Percentiles rank a stretch among this genome's conserved stretches.
Evolutionary conservation across 2,888 invertebrate species (phyloP).

Genomic region (Atethmia centrago): DNA sequence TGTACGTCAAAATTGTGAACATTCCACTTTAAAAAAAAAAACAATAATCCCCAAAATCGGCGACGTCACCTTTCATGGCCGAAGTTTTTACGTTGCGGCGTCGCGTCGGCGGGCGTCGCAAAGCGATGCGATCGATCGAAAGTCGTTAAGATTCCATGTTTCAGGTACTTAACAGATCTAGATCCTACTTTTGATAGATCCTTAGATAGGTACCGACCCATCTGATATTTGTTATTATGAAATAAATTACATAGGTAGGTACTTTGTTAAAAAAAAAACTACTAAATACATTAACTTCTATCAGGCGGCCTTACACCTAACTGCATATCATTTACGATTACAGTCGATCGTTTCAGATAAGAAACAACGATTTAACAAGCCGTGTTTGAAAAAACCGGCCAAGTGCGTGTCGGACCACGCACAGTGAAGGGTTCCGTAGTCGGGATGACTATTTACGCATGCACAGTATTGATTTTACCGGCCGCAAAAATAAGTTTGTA

Average conservation of each 20-base stretch:
- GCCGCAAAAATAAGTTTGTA: neutral
- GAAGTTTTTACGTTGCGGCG: neutral
- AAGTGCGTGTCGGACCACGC: neutral
- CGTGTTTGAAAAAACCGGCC: neutral
- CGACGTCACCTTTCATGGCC: neutral
- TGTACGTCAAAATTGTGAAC: too few relatives aligned
- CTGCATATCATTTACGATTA: conserved; percentile 3
- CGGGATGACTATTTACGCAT: neutral
- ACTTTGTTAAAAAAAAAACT: neutral
- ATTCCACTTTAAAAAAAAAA: too few relatives aligned
- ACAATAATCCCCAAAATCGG: neutral
- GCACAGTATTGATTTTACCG: neutral
- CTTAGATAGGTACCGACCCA: neutral
- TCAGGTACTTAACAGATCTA: neutral
- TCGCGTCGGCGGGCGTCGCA: neutral
- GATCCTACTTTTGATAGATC: neutral
- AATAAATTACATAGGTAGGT: neutral
- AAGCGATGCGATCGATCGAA: neutral
- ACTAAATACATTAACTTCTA: neutral
- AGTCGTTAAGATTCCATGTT: neutral
- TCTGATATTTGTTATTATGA: neutral
- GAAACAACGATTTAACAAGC: conserved; percentile 1
- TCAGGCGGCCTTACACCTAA: neutral
- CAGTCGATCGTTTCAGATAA: conserved; percentile 7
- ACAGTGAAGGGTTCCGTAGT: neutral